Percentiles rank a stretch among this genome's conserved stretches.
Evolutionary conservation across 2,113 vertebrate species (phyloP).

Genomic region (Apus apus): DNA sequence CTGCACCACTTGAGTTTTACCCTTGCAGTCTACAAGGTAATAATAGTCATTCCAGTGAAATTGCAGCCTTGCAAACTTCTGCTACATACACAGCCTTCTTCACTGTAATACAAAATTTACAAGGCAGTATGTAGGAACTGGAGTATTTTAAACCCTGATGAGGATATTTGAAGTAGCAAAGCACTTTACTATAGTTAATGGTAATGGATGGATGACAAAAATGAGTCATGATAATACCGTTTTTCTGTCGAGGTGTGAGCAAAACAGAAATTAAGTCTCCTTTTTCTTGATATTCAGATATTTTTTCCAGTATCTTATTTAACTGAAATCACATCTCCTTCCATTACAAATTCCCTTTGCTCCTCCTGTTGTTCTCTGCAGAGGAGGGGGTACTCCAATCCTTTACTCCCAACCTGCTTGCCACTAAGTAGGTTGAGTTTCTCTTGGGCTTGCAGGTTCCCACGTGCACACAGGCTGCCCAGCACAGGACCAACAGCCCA

Average conservation of each 20-base stretch:
- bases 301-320: neutral
- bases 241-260: neutral
- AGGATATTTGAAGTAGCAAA: neutral
- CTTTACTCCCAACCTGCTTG: neutral
- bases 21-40: constrained; percentile 32
- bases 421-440: neutral
- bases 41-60: constrained; percentile 52
- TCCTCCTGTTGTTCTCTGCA: neutral
- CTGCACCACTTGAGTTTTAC: constrained; percentile 28
- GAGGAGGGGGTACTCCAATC: fast-evolving
- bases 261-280: neutral
- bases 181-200: neutral
- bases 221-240: neutral
- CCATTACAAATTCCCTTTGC: neutral
- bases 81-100: neutral
- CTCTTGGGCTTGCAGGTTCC: neutral
- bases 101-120: constrained; percentile 19
- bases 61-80: constrained; percentile 31
- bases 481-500: neutral
- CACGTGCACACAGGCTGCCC: neutral
- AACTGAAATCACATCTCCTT: neutral
- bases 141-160: constrained; percentile 9
- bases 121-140: constrained; percentile 9
- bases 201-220: neutral
- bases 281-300: neutral